These are phyloP conservation scores for Indri indri DNA, from an alignment of 2,113 vertebrate species.

Conservation along the genomic window DNA sequence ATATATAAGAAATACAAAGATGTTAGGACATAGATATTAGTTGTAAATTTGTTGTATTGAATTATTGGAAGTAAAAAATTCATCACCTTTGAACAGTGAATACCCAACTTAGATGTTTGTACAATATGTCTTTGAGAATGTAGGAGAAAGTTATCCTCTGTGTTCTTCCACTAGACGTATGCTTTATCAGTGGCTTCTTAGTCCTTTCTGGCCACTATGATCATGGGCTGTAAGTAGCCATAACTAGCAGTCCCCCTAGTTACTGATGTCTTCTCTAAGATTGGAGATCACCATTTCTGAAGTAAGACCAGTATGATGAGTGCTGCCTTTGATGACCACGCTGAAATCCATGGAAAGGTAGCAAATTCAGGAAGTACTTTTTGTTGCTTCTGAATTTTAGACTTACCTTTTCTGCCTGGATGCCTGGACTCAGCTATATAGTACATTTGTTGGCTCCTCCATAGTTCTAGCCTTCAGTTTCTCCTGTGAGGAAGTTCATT, in stretches of 20 bases:
- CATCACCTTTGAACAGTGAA: not conserved
- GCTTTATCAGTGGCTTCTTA: not conserved
- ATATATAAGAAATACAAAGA: not conserved
- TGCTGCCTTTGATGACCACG: too few relatives aligned
- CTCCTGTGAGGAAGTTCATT: not conserved
- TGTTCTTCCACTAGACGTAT: not conserved
- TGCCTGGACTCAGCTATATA: not conserved
- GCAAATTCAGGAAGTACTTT: not conserved
- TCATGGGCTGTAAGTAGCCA: not conserved
- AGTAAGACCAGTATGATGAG: too few relatives aligned
- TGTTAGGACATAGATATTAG: not conserved
- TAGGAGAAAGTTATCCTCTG: not conserved
- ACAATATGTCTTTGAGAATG: not conserved
- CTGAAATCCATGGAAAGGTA: not conserved
- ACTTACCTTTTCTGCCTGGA: not conserved
- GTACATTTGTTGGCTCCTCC: not conserved
- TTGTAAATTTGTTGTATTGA: not conserved
- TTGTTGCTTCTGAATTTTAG: not conserved
- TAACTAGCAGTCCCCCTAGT: not conserved
- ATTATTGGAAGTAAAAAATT: not conserved
- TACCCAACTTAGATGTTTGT: not conserved
- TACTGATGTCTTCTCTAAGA: not conserved
- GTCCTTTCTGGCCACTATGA: not conserved
- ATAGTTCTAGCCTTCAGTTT: not conserved
- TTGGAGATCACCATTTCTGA: not conserved